Evolutionary conservation across 92 coral and sea anemone genomes (phyloP).

Genomic region (Phymanthus crucifer): DNA sequence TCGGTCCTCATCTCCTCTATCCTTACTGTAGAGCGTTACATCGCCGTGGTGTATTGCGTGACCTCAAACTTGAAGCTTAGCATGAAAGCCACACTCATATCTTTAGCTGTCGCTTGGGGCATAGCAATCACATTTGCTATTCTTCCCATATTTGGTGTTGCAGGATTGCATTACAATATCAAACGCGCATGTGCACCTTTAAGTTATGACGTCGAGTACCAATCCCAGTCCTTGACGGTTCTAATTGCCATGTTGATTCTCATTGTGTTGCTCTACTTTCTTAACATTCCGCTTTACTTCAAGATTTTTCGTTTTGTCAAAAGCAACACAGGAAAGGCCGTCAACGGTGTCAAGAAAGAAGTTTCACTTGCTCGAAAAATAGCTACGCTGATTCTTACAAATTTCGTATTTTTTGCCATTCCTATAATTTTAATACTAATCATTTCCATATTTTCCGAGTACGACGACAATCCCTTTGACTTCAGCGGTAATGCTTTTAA

Average conservation of each 20-base stretch:
- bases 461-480: constrained; percentile 60
- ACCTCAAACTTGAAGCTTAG: constrained; percentile 51
- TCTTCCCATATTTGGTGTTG: constrained; percentile 74
- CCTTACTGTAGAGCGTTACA: constrained; percentile 67
- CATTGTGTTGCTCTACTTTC: constrained; percentile 52
- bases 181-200: constrained; percentile 80
- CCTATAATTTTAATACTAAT: constrained; percentile 62
- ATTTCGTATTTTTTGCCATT: constrained; percentile 69
- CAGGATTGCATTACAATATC: constrained; percentile 72
- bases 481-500: constrained; percentile 68
- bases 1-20: constrained; percentile 61
- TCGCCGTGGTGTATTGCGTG: constrained; percentile 66
- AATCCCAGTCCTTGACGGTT: constrained; percentile 55
- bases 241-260: constrained; percentile 51
- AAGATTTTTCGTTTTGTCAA: constrained; percentile 67
- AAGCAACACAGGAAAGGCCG: constrained; percentile 43
- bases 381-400: constrained; percentile 59
- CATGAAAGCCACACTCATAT: constrained; percentile 44
- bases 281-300: constrained; percentile 59
- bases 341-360: constrained; percentile 63
- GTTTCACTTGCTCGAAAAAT: constrained; percentile 63
- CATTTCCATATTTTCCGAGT: constrained; percentile 51
- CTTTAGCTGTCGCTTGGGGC: constrained; percentile 58
- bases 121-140: constrained; percentile 49
- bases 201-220: constrained; percentile 55